These are phyloP conservation scores for Panopea generosa DNA, from an alignment of 2,888 invertebrate genomes.

Conservation along the genomic window DNA sequence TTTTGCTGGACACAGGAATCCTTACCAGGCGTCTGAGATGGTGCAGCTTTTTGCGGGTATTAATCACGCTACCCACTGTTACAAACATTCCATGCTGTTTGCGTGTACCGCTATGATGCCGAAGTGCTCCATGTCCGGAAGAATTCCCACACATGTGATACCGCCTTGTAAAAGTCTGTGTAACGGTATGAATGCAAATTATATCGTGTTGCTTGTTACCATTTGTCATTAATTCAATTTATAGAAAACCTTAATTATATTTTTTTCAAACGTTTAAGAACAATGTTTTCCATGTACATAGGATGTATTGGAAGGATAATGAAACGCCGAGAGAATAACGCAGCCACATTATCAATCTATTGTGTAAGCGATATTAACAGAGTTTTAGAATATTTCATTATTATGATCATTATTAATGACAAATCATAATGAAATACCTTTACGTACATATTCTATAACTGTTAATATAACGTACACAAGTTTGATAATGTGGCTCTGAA, in stretches of 20 bases:
- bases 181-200: conserved; percentile 66
- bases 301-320: too few species aligned
- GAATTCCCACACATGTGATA: conserved; percentile 66
- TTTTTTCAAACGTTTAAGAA: neutral
- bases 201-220: neutral
- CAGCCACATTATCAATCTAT: too few species aligned
- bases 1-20: conserved; percentile 63
- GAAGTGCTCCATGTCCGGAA: conserved; percentile 67
- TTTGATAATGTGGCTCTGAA: too few species aligned
- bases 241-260: neutral
- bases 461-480: too few species aligned
- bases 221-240: neutral
- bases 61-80: conserved; percentile 72
- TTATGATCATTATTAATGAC: too few species aligned
- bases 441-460: too few species aligned
- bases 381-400: too few species aligned
- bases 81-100: conserved; percentile 70
- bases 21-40: conserved; percentile 43
- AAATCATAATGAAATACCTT: too few species aligned
- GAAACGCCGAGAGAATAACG: too few species aligned
- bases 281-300: too few species aligned
- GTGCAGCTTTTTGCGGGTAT: neutral
- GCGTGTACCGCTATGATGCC: conserved; percentile 74
- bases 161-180: conserved; percentile 79
- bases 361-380: too few species aligned